Percentiles rank a stretch among this genome's conserved stretches.
These are phyloP conservation scores for Anticlea derivata DNA, from an alignment of 2,888 invertebrate genomes.

Conservation along the genomic window DNA sequence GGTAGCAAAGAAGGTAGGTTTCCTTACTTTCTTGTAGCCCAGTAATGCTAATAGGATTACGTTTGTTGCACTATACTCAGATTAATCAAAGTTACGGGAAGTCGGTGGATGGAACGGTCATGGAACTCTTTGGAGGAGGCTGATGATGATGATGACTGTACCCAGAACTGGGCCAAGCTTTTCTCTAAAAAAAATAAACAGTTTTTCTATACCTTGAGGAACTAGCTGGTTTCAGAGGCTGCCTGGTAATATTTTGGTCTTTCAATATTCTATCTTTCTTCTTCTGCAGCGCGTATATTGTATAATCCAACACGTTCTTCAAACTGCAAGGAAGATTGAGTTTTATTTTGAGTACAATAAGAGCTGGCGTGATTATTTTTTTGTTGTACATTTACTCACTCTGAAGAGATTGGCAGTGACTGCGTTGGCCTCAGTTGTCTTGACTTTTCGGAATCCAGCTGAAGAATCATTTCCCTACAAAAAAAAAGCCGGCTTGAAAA, in stretches of 20 bases:
- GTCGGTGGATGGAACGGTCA: no score
- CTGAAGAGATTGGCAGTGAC: slow-evolving; percentile 63
- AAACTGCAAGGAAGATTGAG: slow-evolving; percentile 24
- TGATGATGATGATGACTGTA: no score
- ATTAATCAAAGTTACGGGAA: no score
- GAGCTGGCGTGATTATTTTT: neutral
- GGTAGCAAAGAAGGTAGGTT: no score
- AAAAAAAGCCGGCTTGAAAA: neutral
- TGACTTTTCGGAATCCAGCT: slow-evolving; percentile 70
- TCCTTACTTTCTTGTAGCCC: no score
- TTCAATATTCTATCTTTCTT: slow-evolving; percentile 35
- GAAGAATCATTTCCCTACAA: slow-evolving; percentile 52
- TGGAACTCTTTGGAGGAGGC: no score
- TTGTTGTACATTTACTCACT: slow-evolving; percentile 23
- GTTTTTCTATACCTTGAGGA: slow-evolving; percentile 38
- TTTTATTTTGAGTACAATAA: neutral
- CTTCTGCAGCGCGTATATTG: slow-evolving; percentile 32
- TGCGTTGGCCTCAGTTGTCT: slow-evolving; percentile 74
- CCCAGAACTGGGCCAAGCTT: no score
- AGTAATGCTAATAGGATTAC: no score
- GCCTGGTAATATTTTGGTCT: slow-evolving; percentile 28
- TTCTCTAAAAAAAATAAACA: no score
- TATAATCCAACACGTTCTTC: slow-evolving; percentile 35
- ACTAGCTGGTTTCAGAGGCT: slow-evolving; percentile 31
- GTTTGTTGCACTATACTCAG: no score